Evolutionary conservation across 2,888 invertebrate genomes (phyloP), one percentile per base, ranked within the genome.

Genomic region (Empis livida): DNA sequence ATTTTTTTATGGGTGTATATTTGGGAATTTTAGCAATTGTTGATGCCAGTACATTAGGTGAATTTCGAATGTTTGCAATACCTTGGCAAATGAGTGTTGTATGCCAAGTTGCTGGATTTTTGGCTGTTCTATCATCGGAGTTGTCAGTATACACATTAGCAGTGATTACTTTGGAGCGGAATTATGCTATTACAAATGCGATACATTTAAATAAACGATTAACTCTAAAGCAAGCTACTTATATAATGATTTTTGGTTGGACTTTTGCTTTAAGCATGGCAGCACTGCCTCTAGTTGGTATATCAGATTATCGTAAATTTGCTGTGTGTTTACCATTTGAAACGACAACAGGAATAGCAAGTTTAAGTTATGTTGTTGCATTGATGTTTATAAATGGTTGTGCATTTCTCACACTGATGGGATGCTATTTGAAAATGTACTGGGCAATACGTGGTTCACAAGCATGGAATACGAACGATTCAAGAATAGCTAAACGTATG

Each of bases 401-500:
- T 17, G 94, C 95, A 2, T 97, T 97, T 70, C 73, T 92, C 31
- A 92, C 94, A 49, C 78, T 97, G 46, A 91, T 95, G 80, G 89
- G 92, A 46, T 95, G 95, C 69, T 96, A 96, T 67, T 74, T 93
- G 50, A 93, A 93, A 71, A 95, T 96, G 92, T 96, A 95, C 72
- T 92, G 94, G 71, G 92, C 93, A 47, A 94, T 96, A 56, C 78
- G 94, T n/a, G 94, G 94, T 49, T 93, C 93, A 56, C 87, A 91
- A 66, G 93, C 93, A 0, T 95, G 95, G 95, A 95, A 95, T 68
- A 92, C 92, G 4, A 95, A 95, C 69, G 95, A 96, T 68, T 92
- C 93, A 10, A 76, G 94, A 46, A 93, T 96, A 57, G 95, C 96
- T 40, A 94, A 94, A 68, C 77, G 94, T 38, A 96, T 96, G 95